Evolutionary conservation across 2,888 invertebrate genomes (phyloP), one percentile per base, ranked within the genome.

Genomic region (Colostygia pectinataria): DNA sequence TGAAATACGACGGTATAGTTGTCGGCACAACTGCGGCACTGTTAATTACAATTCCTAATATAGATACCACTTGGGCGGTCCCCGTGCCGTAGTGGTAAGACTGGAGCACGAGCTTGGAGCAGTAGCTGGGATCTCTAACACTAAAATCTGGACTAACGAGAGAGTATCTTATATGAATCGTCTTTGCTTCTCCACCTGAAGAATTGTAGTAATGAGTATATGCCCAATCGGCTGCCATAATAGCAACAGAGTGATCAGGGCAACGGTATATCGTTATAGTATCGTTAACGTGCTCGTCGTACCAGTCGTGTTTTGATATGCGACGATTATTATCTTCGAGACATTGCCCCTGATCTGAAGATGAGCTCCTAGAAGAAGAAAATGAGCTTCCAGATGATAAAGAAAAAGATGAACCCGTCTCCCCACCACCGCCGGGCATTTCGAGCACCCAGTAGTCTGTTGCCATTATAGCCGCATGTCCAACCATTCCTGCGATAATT

Each of bases 51-150:
- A 32, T 8, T n/a, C 15, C 31, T 32, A 32, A 4, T 6, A 20
- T 1, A 15, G 31, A 32, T 15, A 32, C 15, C 4, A 32, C 31
- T 13, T 29, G 8, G 2, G 5, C 12, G 2, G 31, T 15, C 14
- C 31, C 15, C 8, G 31, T 32, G 14, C 31, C 31, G 13, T 32
- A 32, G 15, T 15, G 15, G 15, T n/a, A 32, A n/a, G 31, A 14
- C 15, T 32, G 31, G n/a, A 32, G 14, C 9, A 32, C 31, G 1
- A 32, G 31, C n/a, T 32, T 32, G n/a, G 31, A 32, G 15, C 31
- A 32, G 31, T 32, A 32, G 31, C 31, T 32, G 31, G 31, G 31
- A n/a, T 32, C 31, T n/a, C 15, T 13, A 2, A 32, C 31, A 15
- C 2, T n/a, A n/a, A 32, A 32, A 15, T 15, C 9, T 4, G 31